phyloP scores from a whole-genome alignment of 2,113 vertebrate species.

The Antechinus flavipes region DNA sequence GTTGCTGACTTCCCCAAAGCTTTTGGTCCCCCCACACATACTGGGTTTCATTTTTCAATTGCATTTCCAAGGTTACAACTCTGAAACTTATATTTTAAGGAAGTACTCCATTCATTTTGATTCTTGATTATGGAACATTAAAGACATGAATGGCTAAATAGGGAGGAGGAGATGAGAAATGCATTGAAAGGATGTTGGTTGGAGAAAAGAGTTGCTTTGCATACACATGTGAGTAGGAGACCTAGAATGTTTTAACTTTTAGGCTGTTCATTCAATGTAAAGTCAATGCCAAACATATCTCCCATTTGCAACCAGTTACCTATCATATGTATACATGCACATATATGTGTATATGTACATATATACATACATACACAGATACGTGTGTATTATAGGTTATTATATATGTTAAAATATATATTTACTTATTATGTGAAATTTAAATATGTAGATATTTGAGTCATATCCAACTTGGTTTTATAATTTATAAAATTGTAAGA shows the following conservation, averaged over 20 bases:
- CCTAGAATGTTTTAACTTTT: neutral
- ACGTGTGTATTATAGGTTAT: neutral
- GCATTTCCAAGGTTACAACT: neutral
- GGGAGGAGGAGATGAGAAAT: neutral
- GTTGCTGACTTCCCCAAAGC: neutral
- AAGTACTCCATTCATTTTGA: conserved; percentile 2
- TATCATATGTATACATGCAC: neutral
- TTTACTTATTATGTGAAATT: conserved; percentile 19
- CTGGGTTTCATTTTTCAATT: neutral
- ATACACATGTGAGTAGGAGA: neutral
- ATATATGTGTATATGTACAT: no score
- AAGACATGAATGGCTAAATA: neutral
- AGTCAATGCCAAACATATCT: neutral
- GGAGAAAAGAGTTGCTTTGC: neutral
- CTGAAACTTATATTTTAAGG: neutral
- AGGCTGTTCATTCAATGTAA: neutral
- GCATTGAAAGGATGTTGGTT: neutral
- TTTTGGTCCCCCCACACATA: neutral
- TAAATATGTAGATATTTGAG: conserved; percentile 14
- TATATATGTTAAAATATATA: neutral
- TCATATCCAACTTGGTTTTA: neutral
- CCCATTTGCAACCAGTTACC: neutral
- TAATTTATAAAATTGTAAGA: conserved; percentile 42
- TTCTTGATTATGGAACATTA: conserved; percentile 35
- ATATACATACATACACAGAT: neutral